Evolutionary conservation across 2,888 invertebrate genomes (phyloP).

Genomic region (Diarsia mendica): DNA sequence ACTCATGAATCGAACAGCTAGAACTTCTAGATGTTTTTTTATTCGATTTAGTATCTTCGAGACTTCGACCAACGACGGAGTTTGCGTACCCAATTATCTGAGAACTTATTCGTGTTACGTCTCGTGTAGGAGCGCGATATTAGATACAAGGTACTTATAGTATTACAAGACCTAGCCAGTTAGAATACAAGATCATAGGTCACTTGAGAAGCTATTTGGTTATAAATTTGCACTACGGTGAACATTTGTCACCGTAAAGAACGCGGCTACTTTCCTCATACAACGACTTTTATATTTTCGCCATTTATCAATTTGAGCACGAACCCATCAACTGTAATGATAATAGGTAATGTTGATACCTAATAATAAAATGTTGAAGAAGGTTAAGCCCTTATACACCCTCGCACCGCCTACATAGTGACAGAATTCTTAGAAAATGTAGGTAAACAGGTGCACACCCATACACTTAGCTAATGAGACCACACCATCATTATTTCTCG

Average conservation of each 20-base stretch:
- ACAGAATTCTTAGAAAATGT: conserved; percentile 33
- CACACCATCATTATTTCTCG: conserved; percentile 5
- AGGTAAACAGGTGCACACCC: conserved; percentile 30
- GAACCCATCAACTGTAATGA: conserved; percentile 5
- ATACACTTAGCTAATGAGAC: conserved; percentile 35
- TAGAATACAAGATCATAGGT: conserved; percentile 11
- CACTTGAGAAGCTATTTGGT: conserved; percentile 18
- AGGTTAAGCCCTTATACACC: conserved; percentile 16
- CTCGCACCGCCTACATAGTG: conserved; percentile 12
- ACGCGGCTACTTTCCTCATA: neutral
- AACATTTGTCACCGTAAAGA: neutral
- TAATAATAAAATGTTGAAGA: conserved; percentile 22
- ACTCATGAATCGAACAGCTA: conserved; percentile 3
- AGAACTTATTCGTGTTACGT: conserved; percentile 22
- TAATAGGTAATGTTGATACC: conserved; percentile 1
- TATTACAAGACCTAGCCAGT: conserved; percentile 12
- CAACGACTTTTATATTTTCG: neutral
- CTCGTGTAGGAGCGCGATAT: conserved; percentile 10
- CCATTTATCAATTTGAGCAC: neutral
- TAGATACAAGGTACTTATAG: conserved; percentile 16
- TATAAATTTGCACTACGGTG: neutral
- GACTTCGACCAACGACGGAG: neutral
- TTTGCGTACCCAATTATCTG: conserved; percentile 22
- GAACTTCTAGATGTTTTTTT: neutral
- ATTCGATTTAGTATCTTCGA: conserved; percentile 2